phyloP scores from a whole-genome alignment of 1,140 invertebrate species.

The Bathynomus jamesi region DNA sequence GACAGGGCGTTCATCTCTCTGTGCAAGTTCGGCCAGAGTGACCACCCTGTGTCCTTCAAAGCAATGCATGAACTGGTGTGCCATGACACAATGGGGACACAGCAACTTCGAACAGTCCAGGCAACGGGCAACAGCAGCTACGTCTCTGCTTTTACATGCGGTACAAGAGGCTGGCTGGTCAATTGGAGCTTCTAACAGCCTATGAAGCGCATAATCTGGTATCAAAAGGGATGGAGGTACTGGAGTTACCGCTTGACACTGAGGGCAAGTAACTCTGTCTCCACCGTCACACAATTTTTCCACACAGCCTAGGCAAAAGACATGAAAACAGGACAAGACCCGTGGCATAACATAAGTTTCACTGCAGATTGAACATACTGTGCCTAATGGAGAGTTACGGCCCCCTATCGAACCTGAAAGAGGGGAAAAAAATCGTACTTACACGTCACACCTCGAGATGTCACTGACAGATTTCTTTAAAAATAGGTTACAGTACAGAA shows the following conservation, averaged over 20 bases:
- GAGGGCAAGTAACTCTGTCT: constrained; percentile 70
- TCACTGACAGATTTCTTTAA: too few relatives aligned
- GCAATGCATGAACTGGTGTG: constrained; percentile 96
- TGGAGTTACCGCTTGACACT: constrained; percentile 30
- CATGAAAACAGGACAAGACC: constrained; percentile 82
- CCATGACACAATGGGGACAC: constrained; percentile 92
- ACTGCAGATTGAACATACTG: constrained; percentile 29
- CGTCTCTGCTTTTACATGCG: constrained; percentile 50
- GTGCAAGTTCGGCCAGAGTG: constrained; percentile 65
- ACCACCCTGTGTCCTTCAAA: constrained; percentile 91
- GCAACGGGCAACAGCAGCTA: constrained; percentile 56
- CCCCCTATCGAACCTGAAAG: constrained; percentile 31
- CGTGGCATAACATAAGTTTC: constrained; percentile 51
- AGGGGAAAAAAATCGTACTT: neutral
- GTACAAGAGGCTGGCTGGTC: constrained; percentile 44
- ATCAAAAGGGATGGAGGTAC: constrained; percentile 24
- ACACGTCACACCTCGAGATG: too few relatives aligned
- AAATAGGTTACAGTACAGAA: too few relatives aligned
- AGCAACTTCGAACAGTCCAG: constrained; percentile 91
- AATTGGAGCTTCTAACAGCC: constrained; percentile 31
- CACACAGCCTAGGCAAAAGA: constrained; percentile 82
- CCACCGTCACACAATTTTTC: constrained; percentile 60
- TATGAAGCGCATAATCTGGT: constrained; percentile 29
- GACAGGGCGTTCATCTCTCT: constrained; percentile 57
- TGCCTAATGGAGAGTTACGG: constrained; percentile 22